Percentiles rank a stretch among this genome's conserved stretches.
These are phyloP conservation scores for Solenodon paradoxus DNA, from an alignment of 2,113 vertebrate genomes.

Conservation along the genomic window DNA sequence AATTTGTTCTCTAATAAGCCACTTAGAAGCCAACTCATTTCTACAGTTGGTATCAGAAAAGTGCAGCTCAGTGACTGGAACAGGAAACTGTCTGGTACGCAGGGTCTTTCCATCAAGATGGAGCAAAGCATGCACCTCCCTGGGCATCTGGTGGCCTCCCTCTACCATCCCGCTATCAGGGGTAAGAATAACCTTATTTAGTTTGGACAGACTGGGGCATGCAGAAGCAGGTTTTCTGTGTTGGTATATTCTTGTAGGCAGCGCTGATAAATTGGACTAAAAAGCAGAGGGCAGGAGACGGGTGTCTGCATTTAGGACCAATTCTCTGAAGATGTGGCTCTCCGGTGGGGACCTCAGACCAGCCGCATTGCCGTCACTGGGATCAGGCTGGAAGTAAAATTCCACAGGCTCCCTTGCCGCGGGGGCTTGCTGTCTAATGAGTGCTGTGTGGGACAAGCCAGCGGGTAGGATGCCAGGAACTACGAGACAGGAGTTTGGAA, in stretches of 20 bases:
- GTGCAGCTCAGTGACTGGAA: conserved; percentile 45
- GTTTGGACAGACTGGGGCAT: neutral
- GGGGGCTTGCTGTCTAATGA: neutral
- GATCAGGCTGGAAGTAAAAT: neutral
- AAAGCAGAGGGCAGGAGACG: neutral
- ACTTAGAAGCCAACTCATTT: conserved; percentile 70
- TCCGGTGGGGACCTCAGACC: neutral
- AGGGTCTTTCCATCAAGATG: too few relatives aligned
- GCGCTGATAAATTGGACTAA: neutral
- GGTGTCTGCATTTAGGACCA: neutral
- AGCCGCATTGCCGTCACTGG: neutral
- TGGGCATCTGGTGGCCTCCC: neutral
- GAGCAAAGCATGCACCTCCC: too few relatives aligned
- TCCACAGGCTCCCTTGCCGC: neutral
- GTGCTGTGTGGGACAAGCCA: neutral
- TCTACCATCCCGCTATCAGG: neutral
- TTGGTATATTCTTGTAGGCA: neutral
- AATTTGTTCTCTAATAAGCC: conserved; percentile 78
- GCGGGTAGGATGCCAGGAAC: neutral
- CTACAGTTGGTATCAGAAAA: conserved; percentile 64
- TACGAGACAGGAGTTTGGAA: neutral
- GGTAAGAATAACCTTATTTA: neutral
- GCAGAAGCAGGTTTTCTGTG: neutral
- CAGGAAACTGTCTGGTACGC: neutral
- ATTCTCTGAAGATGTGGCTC: neutral